Evolutionary conservation across 2,797 vertebrate species (phyloP), one percentile per base, ranked within the genome.

Genomic region (Peromyscus eremicus): DNA sequence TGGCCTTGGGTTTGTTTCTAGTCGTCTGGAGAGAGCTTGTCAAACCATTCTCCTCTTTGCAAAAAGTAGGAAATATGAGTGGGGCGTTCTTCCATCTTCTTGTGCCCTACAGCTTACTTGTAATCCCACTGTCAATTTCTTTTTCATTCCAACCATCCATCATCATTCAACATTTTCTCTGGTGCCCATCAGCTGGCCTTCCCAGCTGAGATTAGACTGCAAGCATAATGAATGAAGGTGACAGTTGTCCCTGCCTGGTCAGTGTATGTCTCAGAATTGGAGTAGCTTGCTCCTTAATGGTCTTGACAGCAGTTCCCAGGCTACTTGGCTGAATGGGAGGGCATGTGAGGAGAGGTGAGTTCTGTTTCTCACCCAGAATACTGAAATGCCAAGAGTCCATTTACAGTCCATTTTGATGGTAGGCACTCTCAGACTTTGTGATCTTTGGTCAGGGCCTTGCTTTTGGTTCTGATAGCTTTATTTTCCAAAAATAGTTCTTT

Each of bases 401-500:
- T 52, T 46, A 49, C 34, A n/a, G 34, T 43, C 27, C 43, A 40
- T 71, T 32, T 83, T 76, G 55, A 66, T 75, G n/a, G 0, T 2
- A 19, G 46, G 86, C 11, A 40, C 60, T 75, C 60, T 9, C 17
- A 86, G n/a, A 62, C 80, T 32, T 16, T 55, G 2, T 1, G 0
- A 29, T 55, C 3, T 80, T 95, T 57, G 60, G 52, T 60, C 21
- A 13, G 2, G 25, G 13, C 60, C 29, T 92, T 94, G 68, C 37
- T 43, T 88, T 76, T n/a, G 43, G 12, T 93, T 70, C 23, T 62
- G 40, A 82, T 37, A 92, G 37, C 14, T 92, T 79, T 89, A 46
- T 89, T 90, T 94, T 92, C 55, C 55, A 75, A 86, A 84, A 68
- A 12, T 46, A 10, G 85, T 79, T 75, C 13, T 79, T 79, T 5